Evolutionary conservation across 2,113 vertebrate species (phyloP).

Genomic region (Corydoras sp.): DNA sequence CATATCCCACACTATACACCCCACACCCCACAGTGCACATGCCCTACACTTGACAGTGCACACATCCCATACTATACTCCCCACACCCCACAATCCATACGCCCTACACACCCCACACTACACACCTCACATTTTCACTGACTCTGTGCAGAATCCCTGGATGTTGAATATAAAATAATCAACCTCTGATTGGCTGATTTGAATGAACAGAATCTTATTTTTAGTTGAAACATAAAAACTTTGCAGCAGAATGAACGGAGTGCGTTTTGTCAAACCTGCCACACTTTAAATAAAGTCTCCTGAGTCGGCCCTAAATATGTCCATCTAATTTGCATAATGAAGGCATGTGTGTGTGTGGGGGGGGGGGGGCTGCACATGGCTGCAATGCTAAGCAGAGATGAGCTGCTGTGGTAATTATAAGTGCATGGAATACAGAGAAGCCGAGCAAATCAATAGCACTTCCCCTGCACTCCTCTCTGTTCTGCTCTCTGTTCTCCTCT

Average conservation of each 20-base stretch:
- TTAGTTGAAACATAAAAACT: too few species aligned
- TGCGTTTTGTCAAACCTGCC: constrained; percentile 53
- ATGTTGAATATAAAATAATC: too few species aligned
- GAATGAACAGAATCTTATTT: too few species aligned
- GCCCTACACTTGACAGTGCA: too few species aligned
- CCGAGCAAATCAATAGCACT: constrained; percentile 60
- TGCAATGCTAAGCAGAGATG: constrained; percentile 55
- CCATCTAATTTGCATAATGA: constrained; percentile 65
- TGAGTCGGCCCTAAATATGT: constrained; percentile 54
- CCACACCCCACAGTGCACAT: too few species aligned
- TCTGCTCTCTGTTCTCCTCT: background rate
- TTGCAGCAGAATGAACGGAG: constrained; percentile 47
- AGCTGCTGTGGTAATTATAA: constrained; percentile 67
- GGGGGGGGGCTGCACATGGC: constrained; percentile 55
- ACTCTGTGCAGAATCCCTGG: too few species aligned
- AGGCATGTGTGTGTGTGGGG: constrained; percentile 48
- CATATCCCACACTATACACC: too few species aligned
- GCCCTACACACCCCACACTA: too few species aligned
- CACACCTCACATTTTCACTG: too few species aligned
- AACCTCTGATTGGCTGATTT: too few species aligned
- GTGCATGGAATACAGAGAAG: constrained; percentile 63
- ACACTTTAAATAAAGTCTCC: constrained; percentile 67
- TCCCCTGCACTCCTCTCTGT: background rate
- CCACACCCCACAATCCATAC: too few species aligned
- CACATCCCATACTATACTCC: too few species aligned